Evolutionary conservation across 2,888 invertebrate genomes (phyloP).

Genomic region (Colletes collaris): DNA sequence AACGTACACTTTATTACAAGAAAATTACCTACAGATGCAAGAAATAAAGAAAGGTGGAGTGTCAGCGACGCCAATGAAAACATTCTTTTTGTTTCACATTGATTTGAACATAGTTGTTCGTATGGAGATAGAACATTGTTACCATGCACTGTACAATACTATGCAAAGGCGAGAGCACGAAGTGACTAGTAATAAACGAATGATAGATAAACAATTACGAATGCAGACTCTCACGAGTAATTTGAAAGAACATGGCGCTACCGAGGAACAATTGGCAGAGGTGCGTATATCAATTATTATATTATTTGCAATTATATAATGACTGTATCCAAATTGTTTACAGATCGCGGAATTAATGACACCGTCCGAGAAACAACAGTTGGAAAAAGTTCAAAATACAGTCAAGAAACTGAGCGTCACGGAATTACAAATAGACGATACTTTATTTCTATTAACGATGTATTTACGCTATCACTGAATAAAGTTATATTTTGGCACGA

Average conservation of each 20-base stretch:
- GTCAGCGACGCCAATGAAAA: conserved; percentile 91
- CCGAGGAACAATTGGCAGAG: conserved; percentile 91
- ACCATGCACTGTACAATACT: conserved; percentile 88
- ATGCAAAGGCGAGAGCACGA: conserved; percentile 88
- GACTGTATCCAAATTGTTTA: conserved; percentile 66
- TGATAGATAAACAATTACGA: conserved; percentile 94
- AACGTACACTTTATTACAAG: conserved; percentile 92
- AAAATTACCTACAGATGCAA: conserved; percentile 89
- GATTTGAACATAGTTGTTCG: conserved; percentile 88
- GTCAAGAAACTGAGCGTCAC: conserved; percentile 91
- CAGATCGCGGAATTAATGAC: conserved; percentile 94
- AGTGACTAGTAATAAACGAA: conserved; percentile 88
- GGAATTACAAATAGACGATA: conserved; percentile 92
- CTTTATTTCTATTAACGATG: conserved; percentile 92
- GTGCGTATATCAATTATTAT: conserved; percentile 82
- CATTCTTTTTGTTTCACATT: conserved; percentile 90
- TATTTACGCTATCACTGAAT: conserved; percentile 86
- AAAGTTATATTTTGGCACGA: conserved; percentile 59
- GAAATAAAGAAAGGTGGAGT: conserved; percentile 89
- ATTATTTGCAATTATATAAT: conserved; percentile 1
- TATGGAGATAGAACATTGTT: conserved; percentile 88
- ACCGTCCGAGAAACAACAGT: conserved; percentile 91
- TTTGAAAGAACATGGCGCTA: conserved; percentile 90
- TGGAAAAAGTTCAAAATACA: conserved; percentile 89
- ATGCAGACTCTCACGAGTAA: conserved; percentile 92